Percentiles rank a stretch among this genome's conserved stretches.
Conservation (phyloP, 1,140 invertebrate species). For the Halictus rubicundus region DNA sequence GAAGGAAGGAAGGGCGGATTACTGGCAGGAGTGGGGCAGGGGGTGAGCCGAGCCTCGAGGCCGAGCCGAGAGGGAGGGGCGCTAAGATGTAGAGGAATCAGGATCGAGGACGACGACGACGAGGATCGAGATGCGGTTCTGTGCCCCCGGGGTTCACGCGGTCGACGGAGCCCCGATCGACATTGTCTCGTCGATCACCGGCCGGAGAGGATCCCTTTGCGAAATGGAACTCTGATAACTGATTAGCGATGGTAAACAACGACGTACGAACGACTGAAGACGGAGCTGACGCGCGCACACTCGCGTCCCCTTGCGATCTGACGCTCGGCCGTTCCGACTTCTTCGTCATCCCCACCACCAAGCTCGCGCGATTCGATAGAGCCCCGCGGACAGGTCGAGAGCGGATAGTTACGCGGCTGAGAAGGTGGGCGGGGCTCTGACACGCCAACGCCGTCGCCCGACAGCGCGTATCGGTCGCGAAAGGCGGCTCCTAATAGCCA, state of each 20-base stretch:
- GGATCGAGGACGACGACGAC: no score
- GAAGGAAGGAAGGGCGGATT: not conserved
- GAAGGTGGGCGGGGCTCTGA: constrained; percentile 46
- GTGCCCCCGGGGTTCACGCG: no score
- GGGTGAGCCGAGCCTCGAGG: not conserved
- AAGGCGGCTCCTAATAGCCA: constrained; percentile 22
- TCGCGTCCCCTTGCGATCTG: constrained; percentile 73
- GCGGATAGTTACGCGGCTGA: not conserved
- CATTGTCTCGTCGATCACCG: constrained; percentile 5
- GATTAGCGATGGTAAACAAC: not conserved
- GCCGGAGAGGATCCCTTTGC: not conserved
- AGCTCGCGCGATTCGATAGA: not conserved
- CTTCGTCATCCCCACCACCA: constrained; percentile 55
- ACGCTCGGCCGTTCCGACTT: constrained; percentile 27
- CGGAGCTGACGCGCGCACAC: constrained; percentile 63
- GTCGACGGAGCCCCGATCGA: not conserved
- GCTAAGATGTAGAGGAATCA: not conserved
- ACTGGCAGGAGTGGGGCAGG: not conserved
- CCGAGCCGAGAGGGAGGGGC: not conserved
- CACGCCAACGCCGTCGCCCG: constrained; percentile 41
- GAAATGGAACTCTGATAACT: not conserved
- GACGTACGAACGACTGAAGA: constrained; percentile 33
- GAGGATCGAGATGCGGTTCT: no score
- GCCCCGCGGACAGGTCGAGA: constrained; percentile 40
- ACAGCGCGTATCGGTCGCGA: constrained; percentile 1